Evolutionary conservation across 2,113 vertebrate species (phyloP).

Genomic region (Trinectes maculatus): DNA sequence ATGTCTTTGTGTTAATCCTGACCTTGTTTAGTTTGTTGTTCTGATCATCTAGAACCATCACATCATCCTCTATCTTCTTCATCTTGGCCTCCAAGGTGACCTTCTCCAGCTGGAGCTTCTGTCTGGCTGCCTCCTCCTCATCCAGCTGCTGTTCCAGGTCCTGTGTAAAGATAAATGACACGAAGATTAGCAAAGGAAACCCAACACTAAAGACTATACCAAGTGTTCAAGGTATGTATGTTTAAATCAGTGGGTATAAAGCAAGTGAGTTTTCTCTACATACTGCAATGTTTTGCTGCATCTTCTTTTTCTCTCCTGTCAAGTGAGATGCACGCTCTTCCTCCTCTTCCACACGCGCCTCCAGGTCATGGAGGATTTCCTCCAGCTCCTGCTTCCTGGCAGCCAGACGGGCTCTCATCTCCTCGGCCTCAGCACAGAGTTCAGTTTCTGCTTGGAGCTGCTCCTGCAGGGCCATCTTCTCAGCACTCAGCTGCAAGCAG

Average conservation of each 20-base stretch:
- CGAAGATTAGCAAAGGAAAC: not conserved
- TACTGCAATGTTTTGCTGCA: slow-evolving; percentile 97
- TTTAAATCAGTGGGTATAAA: not conserved
- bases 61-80: slow-evolving; percentile 95
- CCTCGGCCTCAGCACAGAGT: slow-evolving; percentile 95
- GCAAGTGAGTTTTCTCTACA: slow-evolving; percentile 3
- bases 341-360: slow-evolving; percentile 96
- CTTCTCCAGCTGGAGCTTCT: slow-evolving; percentile 97
- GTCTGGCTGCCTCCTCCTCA: slow-evolving; percentile 94
- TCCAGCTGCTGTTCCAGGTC: slow-evolving; percentile 97
- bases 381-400: slow-evolving; percentile 97
- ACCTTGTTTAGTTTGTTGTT: slow-evolving; percentile 94
- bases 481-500: slow-evolving; percentile 83
- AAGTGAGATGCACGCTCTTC: slow-evolving; percentile 93
- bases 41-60: slow-evolving; percentile 94
- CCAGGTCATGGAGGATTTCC: slow-evolving; percentile 96
- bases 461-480: slow-evolving; percentile 96
- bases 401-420: slow-evolving; percentile 93
- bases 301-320: slow-evolving; percentile 91
- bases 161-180: slow-evolving; percentile 67
- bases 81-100: slow-evolving; percentile 93
- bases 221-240: too few relatives aligned
- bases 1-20: too few relatives aligned
- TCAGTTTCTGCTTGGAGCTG: slow-evolving; percentile 98
- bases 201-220: not conserved